A percentile compares a stretch with the other conserved stretches of the same genome.
Conservation (phyloP, 2,888 invertebrate species). For the Caenorhabditis sp. region DNA sequence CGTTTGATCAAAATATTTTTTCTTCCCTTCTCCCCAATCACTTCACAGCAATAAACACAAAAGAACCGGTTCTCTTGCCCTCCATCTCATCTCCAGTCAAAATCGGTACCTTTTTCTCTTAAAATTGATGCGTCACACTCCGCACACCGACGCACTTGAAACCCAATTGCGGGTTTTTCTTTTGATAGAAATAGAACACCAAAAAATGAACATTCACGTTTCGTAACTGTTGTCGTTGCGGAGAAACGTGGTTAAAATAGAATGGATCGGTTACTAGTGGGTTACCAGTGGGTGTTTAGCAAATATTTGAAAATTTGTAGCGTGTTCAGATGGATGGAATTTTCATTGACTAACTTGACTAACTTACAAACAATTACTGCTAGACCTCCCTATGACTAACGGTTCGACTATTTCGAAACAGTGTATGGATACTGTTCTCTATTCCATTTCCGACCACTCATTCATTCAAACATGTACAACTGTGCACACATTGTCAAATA, state of each 20-base stretch:
- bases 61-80: constrained; percentile 3
- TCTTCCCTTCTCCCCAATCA: background rate
- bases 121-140: constrained; percentile 20
- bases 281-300: background rate
- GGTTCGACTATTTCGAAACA: background rate
- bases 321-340: no score
- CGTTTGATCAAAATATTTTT: constrained; percentile 4
- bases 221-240: background rate
- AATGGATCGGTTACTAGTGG: background rate
- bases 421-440: no score
- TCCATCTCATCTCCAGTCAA: background rate
- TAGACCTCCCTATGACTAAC: no score
- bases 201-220: background rate
- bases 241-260: background rate
- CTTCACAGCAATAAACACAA: constrained; percentile 5
- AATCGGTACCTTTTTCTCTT: constrained; percentile 16
- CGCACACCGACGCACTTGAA: background rate
- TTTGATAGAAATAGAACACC: background rate
- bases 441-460: no score
- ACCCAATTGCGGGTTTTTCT: constrained; percentile 2
- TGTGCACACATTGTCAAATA: constrained; percentile 51
- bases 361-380: background rate
- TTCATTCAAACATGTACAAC: constrained; percentile 44
- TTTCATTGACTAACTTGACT: background rate
- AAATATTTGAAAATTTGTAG: constrained; percentile 12